These are phyloP conservation scores for Psittacula cyanocephala DNA, from an alignment of 2,113 vertebrate species.

Conservation along the genomic window DNA sequence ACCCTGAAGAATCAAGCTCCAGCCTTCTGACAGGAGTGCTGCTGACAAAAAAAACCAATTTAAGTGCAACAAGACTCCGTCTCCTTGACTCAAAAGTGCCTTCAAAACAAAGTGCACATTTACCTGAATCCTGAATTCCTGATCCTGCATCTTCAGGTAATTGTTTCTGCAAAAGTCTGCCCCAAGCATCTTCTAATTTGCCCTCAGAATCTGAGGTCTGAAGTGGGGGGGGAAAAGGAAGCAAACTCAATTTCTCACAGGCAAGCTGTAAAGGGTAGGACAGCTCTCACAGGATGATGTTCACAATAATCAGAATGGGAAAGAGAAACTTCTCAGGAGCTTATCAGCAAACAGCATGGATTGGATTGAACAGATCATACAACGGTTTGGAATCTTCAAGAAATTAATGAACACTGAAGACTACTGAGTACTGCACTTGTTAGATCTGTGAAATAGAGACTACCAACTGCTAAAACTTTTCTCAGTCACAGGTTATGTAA, in stretches of 20 bases:
- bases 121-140: background rate
- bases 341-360: background rate
- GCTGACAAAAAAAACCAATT: background rate
- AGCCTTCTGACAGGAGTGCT: background rate
- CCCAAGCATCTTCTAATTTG: constrained; percentile 4
- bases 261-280: background rate
- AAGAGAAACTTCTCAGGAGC: background rate
- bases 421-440: background rate
- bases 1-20: background rate
- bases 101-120: background rate
- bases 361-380: background rate
- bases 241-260: background rate
- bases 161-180: background rate
- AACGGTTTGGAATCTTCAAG: background rate
- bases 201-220: constrained; percentile 54
- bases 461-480: background rate
- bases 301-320: background rate
- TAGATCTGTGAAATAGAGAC: background rate
- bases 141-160: background rate
- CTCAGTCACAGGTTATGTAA: background rate
- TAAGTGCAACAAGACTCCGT: rapidly evolving
- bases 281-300: background rate
- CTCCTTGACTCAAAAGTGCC: background rate
- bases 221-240: background rate
- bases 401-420: background rate